These are phyloP conservation scores for Dermochelys coriacea DNA, from an alignment of 2,797 vertebrate genomes.

Conservation along the genomic window DNA sequence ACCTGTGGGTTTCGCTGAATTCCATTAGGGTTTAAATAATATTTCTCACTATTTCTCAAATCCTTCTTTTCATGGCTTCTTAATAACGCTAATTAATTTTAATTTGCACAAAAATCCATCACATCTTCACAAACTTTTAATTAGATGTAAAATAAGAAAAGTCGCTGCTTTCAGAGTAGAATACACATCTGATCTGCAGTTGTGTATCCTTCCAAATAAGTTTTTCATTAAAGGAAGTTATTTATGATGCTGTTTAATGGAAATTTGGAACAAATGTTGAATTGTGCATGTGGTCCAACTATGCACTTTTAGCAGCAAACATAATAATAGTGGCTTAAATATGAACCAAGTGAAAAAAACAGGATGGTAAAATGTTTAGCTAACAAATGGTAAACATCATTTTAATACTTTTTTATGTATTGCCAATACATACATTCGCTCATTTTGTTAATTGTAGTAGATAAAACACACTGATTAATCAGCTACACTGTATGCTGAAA, in stretches of 20 bases:
- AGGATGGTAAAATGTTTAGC: conserved; percentile 80
- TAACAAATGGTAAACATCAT: conserved; percentile 74
- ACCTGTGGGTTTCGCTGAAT: conserved; percentile 88
- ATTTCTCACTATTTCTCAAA: conserved; percentile 89
- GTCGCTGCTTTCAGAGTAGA: conserved; percentile 77
- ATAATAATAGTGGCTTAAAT: conserved; percentile 76
- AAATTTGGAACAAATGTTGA: conserved; percentile 78
- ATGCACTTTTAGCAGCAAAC: conserved; percentile 74
- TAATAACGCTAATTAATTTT: conserved; percentile 89
- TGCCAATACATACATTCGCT: conserved; percentile 76
- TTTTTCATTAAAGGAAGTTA: conserved; percentile 77
- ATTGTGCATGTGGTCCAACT: conserved; percentile 72
- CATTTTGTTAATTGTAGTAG: conserved; percentile 77
- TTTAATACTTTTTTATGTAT: conserved; percentile 73
- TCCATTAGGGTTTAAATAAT: conserved; percentile 90
- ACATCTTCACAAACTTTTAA: conserved; percentile 87
- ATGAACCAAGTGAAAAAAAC: conserved; percentile 71
- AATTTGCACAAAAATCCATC: conserved; percentile 84
- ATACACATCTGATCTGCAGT: conserved; percentile 74
- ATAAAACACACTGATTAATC: conserved; percentile 81
- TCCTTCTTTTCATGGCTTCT: conserved; percentile 85
- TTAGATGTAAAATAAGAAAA: conserved; percentile 84
- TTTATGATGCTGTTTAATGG: conserved; percentile 74
- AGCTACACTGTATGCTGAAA: conserved; percentile 73
- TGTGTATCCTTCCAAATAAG: conserved; percentile 76